Percentiles rank a stretch among this genome's conserved stretches.
phyloP scores from a whole-genome alignment of 1,140 invertebrate species.

The Archegozetes longisetosus region DNA sequence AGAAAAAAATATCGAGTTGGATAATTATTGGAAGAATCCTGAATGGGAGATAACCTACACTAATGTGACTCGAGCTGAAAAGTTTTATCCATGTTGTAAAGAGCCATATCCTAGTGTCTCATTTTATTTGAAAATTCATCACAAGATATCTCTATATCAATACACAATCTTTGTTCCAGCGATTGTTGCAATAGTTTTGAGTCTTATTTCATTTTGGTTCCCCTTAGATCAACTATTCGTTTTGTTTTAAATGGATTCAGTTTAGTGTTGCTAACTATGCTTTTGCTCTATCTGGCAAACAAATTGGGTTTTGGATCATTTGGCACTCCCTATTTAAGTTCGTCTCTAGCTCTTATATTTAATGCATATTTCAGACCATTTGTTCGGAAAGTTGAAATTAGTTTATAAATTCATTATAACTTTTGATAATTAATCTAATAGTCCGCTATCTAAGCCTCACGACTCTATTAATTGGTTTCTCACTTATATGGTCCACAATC shows the following conservation, averaged over 20 bases:
- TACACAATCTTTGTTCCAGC: slow-evolving; percentile 5
- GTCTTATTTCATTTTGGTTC: slow-evolving; percentile 2
- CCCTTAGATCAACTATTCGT: background rate
- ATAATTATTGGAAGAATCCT: slow-evolving; percentile 85
- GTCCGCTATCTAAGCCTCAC: background rate
- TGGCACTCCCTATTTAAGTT: slow-evolving; percentile 4
- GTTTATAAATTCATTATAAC: no score
- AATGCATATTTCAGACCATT: no score
- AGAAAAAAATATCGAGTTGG: slow-evolving; percentile 50
- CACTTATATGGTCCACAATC: background rate
- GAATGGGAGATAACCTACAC: slow-evolving; percentile 94
- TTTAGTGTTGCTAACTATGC: background rate
- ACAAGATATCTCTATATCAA: slow-evolving; percentile 84
- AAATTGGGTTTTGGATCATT: slow-evolving; percentile 4
- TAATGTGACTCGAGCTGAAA: slow-evolving; percentile 77
- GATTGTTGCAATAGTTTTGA: background rate
- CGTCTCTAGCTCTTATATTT: background rate
- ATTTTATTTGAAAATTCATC: slow-evolving; percentile 86
- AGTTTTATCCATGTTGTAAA: slow-evolving; percentile 58
- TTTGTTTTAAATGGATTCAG: slow-evolving; percentile 3
- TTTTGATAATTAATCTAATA: no score
- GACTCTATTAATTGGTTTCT: background rate
- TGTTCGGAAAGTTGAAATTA: no score
- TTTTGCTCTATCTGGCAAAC: background rate
- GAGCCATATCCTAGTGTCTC: slow-evolving; percentile 59